Conservation (phyloP, 2,113 vertebrate genomes). For the Vidua macroura region DNA sequence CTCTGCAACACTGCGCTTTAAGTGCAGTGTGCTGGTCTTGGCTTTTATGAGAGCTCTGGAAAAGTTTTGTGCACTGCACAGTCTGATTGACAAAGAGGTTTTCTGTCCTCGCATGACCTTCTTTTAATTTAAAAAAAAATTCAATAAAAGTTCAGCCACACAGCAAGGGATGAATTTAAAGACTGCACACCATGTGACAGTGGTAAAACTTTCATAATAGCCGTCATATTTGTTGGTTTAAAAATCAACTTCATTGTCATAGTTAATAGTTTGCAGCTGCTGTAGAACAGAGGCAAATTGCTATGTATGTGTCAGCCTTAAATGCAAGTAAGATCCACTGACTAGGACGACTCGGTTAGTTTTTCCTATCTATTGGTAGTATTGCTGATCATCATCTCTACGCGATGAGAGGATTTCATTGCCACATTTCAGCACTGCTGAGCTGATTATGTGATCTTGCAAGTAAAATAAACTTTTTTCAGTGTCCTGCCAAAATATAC, state of each 20-base stretch:
- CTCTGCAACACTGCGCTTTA: constrained; percentile 22
- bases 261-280: constrained; percentile 71
- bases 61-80: constrained; percentile 29
- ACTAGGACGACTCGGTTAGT: constrained; percentile 2
- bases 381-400: constrained; percentile 51
- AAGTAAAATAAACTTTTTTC: constrained; percentile 61
- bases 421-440: constrained; percentile 66
- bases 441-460: constrained; percentile 42
- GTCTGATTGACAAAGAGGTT: constrained; percentile 51
- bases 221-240: constrained; percentile 66
- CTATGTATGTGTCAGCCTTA: constrained; percentile 52
- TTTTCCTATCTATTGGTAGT: constrained; percentile 63
- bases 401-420: constrained; percentile 38
- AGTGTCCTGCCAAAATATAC: constrained; percentile 32
- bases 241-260: constrained; percentile 67
- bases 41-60: constrained; percentile 45
- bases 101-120: constrained; percentile 63
- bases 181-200: constrained; percentile 64
- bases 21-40: constrained; percentile 2
- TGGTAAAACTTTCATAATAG: constrained; percentile 69
- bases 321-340: constrained; percentile 42
- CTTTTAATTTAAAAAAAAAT: constrained; percentile 42
- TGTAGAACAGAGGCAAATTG: constrained; percentile 55
- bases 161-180: constrained; percentile 66
- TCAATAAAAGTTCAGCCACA: constrained; percentile 69